Evolutionary conservation across 1,140 invertebrate genomes (phyloP).

Genomic region (Aplysia californica): DNA sequence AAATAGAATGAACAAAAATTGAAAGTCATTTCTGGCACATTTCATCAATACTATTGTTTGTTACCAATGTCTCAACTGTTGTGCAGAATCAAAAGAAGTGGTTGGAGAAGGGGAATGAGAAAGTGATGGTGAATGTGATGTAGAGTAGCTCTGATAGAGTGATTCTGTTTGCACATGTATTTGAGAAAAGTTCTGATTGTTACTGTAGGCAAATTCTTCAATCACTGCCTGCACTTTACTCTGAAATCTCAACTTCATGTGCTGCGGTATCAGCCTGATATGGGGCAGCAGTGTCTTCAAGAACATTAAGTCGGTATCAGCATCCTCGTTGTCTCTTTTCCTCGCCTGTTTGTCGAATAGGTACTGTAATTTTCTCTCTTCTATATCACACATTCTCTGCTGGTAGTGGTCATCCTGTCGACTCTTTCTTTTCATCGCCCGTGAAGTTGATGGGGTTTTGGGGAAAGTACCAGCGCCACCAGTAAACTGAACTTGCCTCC

Average conservation of each 20-base stretch:
- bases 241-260: slow-evolving; percentile 7
- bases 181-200: neutral
- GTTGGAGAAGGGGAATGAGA: neutral
- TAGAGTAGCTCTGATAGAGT: neutral
- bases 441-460: slow-evolving; percentile 5
- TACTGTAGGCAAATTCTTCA: slow-evolving; percentile 10
- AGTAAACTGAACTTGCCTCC: neutral
- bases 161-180: too few species aligned
- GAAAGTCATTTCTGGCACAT: too few species aligned
- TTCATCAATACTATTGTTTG: too few species aligned
- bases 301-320: neutral
- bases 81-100: neutral
- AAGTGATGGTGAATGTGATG: neutral
- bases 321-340: slow-evolving; percentile 2
- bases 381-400: neutral
- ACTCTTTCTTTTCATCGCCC: slow-evolving; percentile 8
- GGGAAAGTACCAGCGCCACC: neutral
- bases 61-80: neutral
- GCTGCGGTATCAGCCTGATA: slow-evolving; percentile 1
- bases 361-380: neutral
- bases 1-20: too few species aligned
- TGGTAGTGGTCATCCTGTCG: neutral
- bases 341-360: slow-evolving; percentile 2
- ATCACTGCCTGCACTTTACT: neutral
- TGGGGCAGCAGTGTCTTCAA: slow-evolving; percentile 13